Percentiles rank a stretch among this genome's conserved stretches.
These are phyloP conservation scores for Drosophila anomelani DNA, from an alignment of 2,888 invertebrate genomes.

Conservation along the genomic window DNA sequence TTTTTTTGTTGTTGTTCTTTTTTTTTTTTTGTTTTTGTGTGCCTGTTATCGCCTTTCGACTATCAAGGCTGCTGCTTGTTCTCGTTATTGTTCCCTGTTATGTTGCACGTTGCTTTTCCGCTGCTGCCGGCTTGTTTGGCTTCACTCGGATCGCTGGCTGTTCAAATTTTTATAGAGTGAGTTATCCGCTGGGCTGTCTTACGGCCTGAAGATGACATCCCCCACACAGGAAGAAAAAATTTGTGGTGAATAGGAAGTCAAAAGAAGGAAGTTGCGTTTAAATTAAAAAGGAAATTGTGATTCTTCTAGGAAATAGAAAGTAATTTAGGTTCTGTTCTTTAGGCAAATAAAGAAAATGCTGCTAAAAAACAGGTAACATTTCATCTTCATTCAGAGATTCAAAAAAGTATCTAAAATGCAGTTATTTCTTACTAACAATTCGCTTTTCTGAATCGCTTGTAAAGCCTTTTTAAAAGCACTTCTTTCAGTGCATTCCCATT, in stretches of 20 bases:
- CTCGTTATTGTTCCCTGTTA: slow-evolving; percentile 78
- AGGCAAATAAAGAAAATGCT: too few relatives aligned
- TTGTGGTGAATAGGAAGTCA: rapidly evolving
- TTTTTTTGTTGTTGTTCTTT: background rate
- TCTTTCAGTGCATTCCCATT: slow-evolving; percentile 22
- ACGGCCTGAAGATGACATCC: slow-evolving; percentile 42
- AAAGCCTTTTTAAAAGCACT: too few relatives aligned
- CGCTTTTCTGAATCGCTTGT: too few relatives aligned
- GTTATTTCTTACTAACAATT: background rate
- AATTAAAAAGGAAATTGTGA: background rate
- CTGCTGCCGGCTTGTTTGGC: slow-evolving; percentile 23
- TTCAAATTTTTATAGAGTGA: slow-evolving; percentile 70
- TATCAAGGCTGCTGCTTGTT: slow-evolving; percentile 72
- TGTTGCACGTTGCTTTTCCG: slow-evolving; percentile 54
- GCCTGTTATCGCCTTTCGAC: slow-evolving; percentile 67
- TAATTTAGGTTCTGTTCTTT: background rate
- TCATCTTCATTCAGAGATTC: background rate
- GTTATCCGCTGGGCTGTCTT: slow-evolving; percentile 74
- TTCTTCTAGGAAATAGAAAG: background rate
- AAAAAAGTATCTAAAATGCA: background rate
- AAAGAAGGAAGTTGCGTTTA: background rate
- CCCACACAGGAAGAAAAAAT: slow-evolving; percentile 9
- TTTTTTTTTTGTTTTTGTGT: slow-evolving; percentile 37
- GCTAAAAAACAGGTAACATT: too few relatives aligned
- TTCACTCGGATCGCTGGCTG: slow-evolving; percentile 43